Evolutionary conservation across 1,140 invertebrate genomes (phyloP).

Genomic region (Cyrtorhinus lividipennis): DNA sequence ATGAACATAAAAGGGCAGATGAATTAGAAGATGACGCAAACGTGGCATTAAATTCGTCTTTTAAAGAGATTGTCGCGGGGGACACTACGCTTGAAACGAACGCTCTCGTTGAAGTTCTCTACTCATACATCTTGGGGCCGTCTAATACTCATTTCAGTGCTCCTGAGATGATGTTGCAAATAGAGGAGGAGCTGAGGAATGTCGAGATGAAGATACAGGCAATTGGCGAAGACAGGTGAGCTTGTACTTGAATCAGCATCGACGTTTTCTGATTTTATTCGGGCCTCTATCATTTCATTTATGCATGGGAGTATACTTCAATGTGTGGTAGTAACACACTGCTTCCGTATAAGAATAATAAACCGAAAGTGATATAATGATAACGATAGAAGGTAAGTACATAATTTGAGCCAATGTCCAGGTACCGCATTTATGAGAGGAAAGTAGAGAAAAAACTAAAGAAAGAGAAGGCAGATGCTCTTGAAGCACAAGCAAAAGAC

Average conservation of each 20-base stretch:
- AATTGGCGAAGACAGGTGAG: neutral
- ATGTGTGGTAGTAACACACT: no score
- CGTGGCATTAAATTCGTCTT: neutral
- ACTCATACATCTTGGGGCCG: neutral
- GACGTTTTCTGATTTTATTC: no score
- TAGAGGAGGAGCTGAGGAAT: slow-evolving; percentile 1
- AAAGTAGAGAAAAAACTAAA: neutral
- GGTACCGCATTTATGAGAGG: neutral
- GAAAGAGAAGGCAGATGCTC: neutral
- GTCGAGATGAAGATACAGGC: neutral
- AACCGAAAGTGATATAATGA: no score
- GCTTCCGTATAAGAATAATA: no score
- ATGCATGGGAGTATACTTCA: no score
- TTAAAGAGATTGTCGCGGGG: slow-evolving; percentile 6
- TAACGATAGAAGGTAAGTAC: no score
- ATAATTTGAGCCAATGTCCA: no score
- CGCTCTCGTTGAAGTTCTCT: slow-evolving; percentile 10
- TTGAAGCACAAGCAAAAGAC: neutral
- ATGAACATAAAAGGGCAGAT: neutral
- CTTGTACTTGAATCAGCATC: neutral
- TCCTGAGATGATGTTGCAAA: slow-evolving; percentile 3
- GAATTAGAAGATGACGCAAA: neutral
- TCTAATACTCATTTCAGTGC: neutral
- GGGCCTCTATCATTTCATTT: no score
- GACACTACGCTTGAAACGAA: neutral